Conservation (phyloP, 2,113 vertebrate genomes). For the Sialia sialis region DNA sequence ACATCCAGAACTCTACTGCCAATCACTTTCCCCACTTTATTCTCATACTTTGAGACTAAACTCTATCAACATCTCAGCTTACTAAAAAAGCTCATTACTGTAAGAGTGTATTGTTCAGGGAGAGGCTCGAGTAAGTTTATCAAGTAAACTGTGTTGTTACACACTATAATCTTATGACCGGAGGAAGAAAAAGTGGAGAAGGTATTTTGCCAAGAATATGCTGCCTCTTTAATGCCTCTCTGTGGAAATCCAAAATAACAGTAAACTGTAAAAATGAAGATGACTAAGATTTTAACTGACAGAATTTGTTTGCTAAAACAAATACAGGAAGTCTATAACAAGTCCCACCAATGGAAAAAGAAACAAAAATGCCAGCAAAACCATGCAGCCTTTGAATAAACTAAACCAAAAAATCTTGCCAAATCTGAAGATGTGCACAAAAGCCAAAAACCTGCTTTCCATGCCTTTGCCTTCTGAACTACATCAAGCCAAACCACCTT, state of each 20-base stretch:
- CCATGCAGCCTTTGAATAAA: not conserved
- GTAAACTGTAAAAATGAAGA: not conserved
- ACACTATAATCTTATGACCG: not conserved
- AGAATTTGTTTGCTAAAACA: not conserved
- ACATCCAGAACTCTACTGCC: not conserved
- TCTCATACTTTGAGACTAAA: not conserved
- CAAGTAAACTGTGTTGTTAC: not conserved
- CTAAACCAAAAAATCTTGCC: not conserved
- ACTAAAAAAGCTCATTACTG: not conserved
- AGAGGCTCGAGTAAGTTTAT: not conserved
- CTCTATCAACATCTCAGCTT: not conserved
- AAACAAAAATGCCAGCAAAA: not conserved
- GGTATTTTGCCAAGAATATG: not conserved
- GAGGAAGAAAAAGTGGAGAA: not conserved
- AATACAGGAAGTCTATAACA: not conserved
- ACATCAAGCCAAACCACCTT: not conserved
- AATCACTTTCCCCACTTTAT: not conserved
- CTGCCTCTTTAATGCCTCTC: not conserved
- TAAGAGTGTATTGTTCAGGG: not conserved
- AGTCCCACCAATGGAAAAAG: not conserved
- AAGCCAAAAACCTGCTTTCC: not conserved
- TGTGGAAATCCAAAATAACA: not conserved
- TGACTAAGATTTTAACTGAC: not conserved
- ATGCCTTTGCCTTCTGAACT: not conserved
- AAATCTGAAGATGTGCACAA: not conserved